Base-by-base conservation (phyloP, 1,140 invertebrate species). In the Coelopa frigida region DNA sequence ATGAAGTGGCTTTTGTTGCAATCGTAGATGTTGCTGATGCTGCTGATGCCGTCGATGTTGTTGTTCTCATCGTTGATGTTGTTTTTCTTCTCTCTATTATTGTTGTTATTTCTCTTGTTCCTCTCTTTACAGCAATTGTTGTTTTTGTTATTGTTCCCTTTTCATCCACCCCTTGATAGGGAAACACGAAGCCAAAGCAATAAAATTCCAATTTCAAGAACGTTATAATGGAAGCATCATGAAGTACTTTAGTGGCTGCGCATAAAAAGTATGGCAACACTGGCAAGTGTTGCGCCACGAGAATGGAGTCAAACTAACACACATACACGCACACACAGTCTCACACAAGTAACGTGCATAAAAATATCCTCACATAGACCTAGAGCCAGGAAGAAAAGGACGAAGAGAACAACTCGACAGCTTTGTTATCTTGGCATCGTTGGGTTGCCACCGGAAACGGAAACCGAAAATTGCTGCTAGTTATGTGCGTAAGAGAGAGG, bases 391-490 rank as follows among this genome's bases (percentile, higher is more conserved):
- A n/a, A n/a, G n/a, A n/a, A n/a, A n/a, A n/a, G n/a, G 12, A 21
- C 35, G 18, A 20, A 21, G 10, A 26, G 14, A 14, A 41, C 18
- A 26, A 10, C 39, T 6, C 5, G 4, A 14, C 7, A 26, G 2
- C 12, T 3, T 41, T 12, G 23, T 26, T 41, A 26, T 22, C 23
- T 14, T 6, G 24, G 27, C 27, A 41, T 24, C 18, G 23, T 41
- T n/a, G 14, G 24, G 39, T 26, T 26, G n/a, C 7, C 20, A 15
- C 41, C 41, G 41, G 27, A 43, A 43, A 21, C 24, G 41, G 41
- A 43, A 43, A 43, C 41, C 41, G 18, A 43, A 43, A 43, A 32
- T 43, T 43, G 41, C 27, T 43, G 12, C 41, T 43, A 31, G 38
- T 43, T 43, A 32, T 32, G 22, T 43, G 27, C 11, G 5, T 21